These are phyloP conservation scores for Pipistrellus nathusii DNA, from an alignment of 2,797 vertebrate genomes.

Conservation along the genomic window DNA sequence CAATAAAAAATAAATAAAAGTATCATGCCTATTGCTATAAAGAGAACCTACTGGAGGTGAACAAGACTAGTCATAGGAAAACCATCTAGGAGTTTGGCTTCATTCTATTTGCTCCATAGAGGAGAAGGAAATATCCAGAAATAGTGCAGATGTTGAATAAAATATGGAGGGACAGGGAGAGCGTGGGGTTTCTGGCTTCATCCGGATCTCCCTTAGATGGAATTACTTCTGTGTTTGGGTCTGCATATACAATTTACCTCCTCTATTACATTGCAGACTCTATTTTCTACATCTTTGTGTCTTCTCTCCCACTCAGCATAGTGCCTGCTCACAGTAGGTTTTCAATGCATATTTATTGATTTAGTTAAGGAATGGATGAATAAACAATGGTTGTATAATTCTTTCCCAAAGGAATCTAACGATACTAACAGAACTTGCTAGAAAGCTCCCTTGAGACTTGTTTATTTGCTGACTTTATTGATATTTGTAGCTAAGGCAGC, in stretches of 20 bases:
- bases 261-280: background rate
- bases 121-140: background rate
- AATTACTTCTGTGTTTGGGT: background rate
- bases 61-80: background rate
- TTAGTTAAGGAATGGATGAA: conserved; percentile 46
- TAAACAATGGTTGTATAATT: conserved; percentile 47
- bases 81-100: background rate
- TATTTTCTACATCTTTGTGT: background rate
- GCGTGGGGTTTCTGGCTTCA: background rate
- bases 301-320: background rate
- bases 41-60: background rate
- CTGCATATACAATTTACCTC: background rate
- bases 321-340: background rate
- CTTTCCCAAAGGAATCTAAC: conserved; percentile 51
- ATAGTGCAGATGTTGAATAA: background rate
- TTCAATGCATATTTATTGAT: conserved; percentile 59
- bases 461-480: conserved; percentile 69
- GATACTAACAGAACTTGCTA: conserved; percentile 40
- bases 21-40: too few relatives aligned
- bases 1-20: background rate
- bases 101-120: background rate
- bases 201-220: background rate
- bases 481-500: conserved; percentile 56
- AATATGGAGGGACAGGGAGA: accelerated
- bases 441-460: conserved; percentile 61